These are phyloP conservation scores for Drosophila aldrichi DNA, from an alignment of 2,888 invertebrate genomes.

Conservation along the genomic window DNA sequence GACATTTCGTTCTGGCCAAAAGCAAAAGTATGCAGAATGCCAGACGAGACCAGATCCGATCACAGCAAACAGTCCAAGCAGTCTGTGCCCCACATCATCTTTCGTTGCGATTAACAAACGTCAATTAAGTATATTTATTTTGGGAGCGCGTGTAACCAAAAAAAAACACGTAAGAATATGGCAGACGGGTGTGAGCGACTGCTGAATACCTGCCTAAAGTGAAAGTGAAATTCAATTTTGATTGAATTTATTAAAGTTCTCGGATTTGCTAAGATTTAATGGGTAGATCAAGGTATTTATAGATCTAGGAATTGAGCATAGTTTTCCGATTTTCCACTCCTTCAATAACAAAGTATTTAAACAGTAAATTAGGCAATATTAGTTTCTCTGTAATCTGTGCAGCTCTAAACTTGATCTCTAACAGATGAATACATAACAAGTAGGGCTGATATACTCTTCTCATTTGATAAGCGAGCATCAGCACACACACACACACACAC, in stretches of 20 bases:
- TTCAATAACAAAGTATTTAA: no score
- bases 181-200: background rate
- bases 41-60: constrained; percentile 16
- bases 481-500: constrained; percentile 18
- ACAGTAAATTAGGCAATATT: no score
- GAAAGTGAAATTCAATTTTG: background rate
- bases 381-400: no score
- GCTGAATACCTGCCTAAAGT: background rate
- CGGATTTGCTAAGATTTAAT: background rate
- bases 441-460: background rate
- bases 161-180: constrained; percentile 7
- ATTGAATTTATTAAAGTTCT: background rate
- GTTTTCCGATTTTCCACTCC: no score
- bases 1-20: constrained; percentile 33
- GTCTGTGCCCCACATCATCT: constrained; percentile 38
- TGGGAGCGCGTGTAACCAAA: constrained; percentile 72
- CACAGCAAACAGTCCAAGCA: constrained; percentile 16
- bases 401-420: no score
- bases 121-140: constrained; percentile 78
- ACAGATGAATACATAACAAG: no score
- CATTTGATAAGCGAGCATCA: background rate
- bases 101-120: constrained; percentile 70
- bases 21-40: constrained; percentile 35
- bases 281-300: no score
- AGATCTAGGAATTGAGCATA: background rate